A percentile compares a stretch with the other conserved stretches of the same genome.
Conservation (phyloP, 2,888 invertebrate species). For the Perdita meconis region DNA sequence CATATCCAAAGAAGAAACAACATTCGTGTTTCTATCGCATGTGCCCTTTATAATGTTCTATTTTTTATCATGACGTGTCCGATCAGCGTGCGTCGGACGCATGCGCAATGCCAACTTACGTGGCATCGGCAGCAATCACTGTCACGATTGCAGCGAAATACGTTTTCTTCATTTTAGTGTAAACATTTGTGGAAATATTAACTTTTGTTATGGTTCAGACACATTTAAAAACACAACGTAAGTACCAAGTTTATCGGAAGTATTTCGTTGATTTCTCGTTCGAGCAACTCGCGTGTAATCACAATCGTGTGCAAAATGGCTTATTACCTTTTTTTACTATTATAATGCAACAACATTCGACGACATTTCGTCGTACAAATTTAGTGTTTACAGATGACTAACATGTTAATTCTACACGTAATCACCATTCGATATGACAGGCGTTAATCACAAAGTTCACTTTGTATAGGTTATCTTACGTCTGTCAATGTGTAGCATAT, state of each 20-base stretch:
- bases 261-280: slow-evolving; percentile 8
- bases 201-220: slow-evolving; percentile 80
- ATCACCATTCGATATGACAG: background rate
- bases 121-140: slow-evolving; percentile 85
- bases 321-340: slow-evolving; percentile 52
- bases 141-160: slow-evolving; percentile 75
- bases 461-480: slow-evolving; percentile 57
- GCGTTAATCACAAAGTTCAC: slow-evolving; percentile 19
- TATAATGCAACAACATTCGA: slow-evolving; percentile 36
- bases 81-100: slow-evolving; percentile 80
- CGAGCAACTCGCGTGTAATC: background rate
- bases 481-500: slow-evolving; percentile 61
- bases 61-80: slow-evolving; percentile 78
- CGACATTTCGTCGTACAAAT: background rate
- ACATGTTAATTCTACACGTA: background rate
- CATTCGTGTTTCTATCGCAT: background rate
- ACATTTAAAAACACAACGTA: slow-evolving; percentile 74
- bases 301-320: slow-evolving; percentile 68
- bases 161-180: slow-evolving; percentile 76
- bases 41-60: slow-evolving; percentile 43
- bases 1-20: slow-evolving; percentile 1
- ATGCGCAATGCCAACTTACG: slow-evolving; percentile 87
- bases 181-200: slow-evolving; percentile 77
- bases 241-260: slow-evolving; percentile 63
- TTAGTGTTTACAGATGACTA: background rate